A percentile compares a stretch with the other conserved stretches of the same genome.
Evolutionary conservation across 2,797 vertebrate genomes (phyloP).

Genomic region (Mionectes olivaceus): DNA sequence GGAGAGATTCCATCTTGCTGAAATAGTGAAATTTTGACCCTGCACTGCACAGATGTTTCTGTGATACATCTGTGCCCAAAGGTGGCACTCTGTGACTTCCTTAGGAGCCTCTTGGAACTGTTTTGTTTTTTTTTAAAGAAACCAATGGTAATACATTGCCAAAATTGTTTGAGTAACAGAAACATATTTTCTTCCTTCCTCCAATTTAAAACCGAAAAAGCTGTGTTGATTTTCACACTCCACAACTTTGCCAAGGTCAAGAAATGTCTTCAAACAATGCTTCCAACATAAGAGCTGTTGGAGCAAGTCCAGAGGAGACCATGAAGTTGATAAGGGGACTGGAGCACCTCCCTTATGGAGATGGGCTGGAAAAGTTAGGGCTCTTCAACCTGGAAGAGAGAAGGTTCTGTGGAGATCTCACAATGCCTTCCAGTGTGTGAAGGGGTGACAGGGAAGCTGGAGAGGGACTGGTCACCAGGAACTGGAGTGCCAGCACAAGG

Average conservation of each 20-base stretch:
- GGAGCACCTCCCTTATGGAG: not conserved
- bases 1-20: not conserved
- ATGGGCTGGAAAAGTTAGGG: not conserved
- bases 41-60: not conserved
- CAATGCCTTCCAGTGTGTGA: not conserved
- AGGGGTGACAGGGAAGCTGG: not conserved
- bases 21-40: fast-evolving
- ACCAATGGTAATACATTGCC: fast-evolving
- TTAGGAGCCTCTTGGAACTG: not conserved
- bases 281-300: not conserved
- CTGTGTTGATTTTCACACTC: fast-evolving
- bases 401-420: not conserved
- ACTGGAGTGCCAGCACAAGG: not conserved
- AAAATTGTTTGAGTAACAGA: not conserved
- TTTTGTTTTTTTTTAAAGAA: not conserved
- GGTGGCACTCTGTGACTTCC: not conserved
- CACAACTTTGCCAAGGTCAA: not conserved
- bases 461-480: not conserved
- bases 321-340: not conserved
- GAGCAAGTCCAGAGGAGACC: fast-evolving
- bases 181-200: not conserved
- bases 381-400: not conserved
- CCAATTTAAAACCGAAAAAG: not conserved
- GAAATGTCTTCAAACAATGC: not conserved
- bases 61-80: not conserved